phyloP scores from a whole-genome alignment of 2,888 invertebrate species.

The Trissolcus japonicus region DNA sequence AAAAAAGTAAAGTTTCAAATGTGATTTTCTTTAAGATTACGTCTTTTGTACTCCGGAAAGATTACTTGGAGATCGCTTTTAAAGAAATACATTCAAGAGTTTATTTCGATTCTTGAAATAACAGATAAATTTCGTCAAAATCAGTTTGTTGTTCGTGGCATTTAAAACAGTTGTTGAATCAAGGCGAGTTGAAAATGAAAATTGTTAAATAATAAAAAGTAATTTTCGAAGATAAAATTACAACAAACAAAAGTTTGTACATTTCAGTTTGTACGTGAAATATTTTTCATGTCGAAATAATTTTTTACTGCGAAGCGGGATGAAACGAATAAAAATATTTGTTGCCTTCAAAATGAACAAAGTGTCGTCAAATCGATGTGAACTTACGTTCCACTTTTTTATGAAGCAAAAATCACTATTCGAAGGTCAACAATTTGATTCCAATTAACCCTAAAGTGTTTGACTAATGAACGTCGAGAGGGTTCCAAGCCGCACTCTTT shows the following conservation, averaged over 20 bases:
- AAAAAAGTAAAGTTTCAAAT: constrained; percentile 13
- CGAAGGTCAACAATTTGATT: constrained; percentile 17
- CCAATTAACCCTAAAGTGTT: constrained; percentile 33
- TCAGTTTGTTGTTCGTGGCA: neutral
- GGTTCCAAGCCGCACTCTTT: neutral
- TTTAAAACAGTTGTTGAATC: neutral
- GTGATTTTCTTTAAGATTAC: constrained; percentile 29
- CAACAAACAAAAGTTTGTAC: too few species aligned
- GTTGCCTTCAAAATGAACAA: too few species aligned
- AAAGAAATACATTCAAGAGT: neutral
- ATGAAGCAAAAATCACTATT: constrained; percentile 17
- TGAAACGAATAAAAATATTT: too few species aligned
- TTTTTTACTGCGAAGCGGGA: too few species aligned
- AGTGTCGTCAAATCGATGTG: too few species aligned
- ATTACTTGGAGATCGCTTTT: constrained; percentile 9
- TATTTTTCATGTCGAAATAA: too few species aligned
- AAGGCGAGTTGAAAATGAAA: too few species aligned
- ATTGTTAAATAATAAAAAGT: too few species aligned
- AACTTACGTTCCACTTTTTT: neutral
- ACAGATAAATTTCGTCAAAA: neutral
- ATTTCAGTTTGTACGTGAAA: too few species aligned
- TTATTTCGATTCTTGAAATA: neutral
- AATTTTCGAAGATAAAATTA: too few species aligned
- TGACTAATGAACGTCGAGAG: constrained; percentile 29
- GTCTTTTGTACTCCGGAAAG: constrained; percentile 16